A percentile compares a stretch with the other conserved stretches of the same genome.
Conservation (phyloP, 2,797 vertebrate genomes). For the Crenuchus spilurus region DNA sequence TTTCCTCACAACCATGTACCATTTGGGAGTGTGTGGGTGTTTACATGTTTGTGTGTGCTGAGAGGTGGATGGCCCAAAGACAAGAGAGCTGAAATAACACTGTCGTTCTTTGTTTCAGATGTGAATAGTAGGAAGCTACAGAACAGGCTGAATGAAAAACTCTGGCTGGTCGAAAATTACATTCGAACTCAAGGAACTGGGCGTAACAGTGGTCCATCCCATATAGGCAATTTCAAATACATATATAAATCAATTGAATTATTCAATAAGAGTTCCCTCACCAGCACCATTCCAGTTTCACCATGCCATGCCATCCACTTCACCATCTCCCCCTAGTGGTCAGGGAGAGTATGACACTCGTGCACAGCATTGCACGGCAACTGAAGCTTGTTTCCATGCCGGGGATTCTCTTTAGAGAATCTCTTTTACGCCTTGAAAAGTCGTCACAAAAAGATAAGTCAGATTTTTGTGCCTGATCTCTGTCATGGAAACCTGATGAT, state of each 20-base stretch:
- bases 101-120: conserved; percentile 88
- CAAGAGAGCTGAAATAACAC: conserved; percentile 89
- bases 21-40: not conserved
- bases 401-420: conserved; percentile 18
- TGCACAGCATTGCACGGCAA: conserved; percentile 41
- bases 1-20: not conserved
- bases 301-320: conserved; percentile 70
- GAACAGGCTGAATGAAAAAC: conserved; percentile 85
- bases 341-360: conserved; percentile 30
- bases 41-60: conserved; percentile 55
- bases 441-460: conserved; percentile 19
- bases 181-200: conserved; percentile 82
- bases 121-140: conserved; percentile 86
- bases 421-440: not conserved
- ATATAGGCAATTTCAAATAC: conserved; percentile 77
- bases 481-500: conserved; percentile 57
- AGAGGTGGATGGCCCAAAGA: conserved; percentile 82
- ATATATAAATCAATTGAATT: conserved; percentile 66
- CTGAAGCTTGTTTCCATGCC: conserved; percentile 50
- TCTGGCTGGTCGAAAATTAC: conserved; percentile 84
- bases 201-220: conserved; percentile 81
- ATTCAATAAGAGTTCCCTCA: conserved; percentile 56
- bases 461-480: conserved; percentile 27
- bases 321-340: conserved; percentile 53
- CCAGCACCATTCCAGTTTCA: conserved; percentile 68